These are phyloP conservation scores for Callorhinus ursinus DNA, from an alignment of 2,113 vertebrate genomes.

Conservation along the genomic window DNA sequence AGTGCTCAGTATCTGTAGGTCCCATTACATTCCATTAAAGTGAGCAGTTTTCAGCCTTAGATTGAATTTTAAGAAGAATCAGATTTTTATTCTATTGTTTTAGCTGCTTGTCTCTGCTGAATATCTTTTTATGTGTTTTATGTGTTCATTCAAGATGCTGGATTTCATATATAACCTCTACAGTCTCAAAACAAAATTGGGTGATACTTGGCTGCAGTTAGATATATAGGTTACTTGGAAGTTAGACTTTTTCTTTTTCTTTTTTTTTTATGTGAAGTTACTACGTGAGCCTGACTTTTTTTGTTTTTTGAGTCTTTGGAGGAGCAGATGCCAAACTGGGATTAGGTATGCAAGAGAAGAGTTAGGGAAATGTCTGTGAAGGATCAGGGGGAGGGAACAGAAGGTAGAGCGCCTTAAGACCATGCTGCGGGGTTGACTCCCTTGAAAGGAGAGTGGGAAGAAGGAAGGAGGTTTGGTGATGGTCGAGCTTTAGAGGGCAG, in stretches of 20 bases:
- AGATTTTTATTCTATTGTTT: neutral
- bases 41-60: neutral
- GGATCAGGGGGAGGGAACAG: neutral
- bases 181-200: neutral
- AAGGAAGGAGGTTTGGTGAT: neutral
- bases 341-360: neutral
- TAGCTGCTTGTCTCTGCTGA: neutral
- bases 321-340: neutral
- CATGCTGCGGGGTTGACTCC: fast-evolving
- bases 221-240: neutral
- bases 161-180: neutral
- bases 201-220: neutral
- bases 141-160: neutral
- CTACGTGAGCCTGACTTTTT: neutral
- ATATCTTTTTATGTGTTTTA: neutral
- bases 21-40: neutral
- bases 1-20: neutral
- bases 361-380: neutral
- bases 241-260: neutral
- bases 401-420: neutral
- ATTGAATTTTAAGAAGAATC: neutral
- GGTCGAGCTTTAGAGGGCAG: neutral
- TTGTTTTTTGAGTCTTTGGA: neutral
- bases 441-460: neutral
- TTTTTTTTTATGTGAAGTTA: neutral